Percentiles rank a stretch among this genome's conserved stretches.
These are phyloP conservation scores for Ptilodon capucinus DNA, from an alignment of 2,888 invertebrate species.

Conservation along the genomic window DNA sequence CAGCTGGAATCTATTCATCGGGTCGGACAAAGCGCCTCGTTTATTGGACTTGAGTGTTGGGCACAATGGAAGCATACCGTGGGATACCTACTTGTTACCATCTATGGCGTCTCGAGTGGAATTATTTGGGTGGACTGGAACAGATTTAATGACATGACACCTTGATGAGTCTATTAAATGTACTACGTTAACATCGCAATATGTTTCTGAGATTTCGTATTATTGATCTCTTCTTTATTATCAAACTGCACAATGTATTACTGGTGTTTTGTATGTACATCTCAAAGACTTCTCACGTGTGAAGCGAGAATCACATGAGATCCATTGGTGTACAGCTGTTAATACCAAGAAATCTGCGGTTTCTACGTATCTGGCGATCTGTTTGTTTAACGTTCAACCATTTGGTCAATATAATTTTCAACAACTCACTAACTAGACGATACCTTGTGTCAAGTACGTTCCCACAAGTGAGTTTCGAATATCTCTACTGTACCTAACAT, in stretches of 20 bases:
- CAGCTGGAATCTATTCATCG: conserved; percentile 28
- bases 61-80: conserved; percentile 16
- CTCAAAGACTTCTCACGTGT: not conserved
- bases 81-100: conserved; percentile 13
- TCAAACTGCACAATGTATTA: too few species aligned
- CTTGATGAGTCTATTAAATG: not conserved
- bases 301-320: conserved; percentile 17
- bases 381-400: conserved; percentile 25
- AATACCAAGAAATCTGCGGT: conserved; percentile 53
- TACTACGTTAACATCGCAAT: not conserved
- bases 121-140: conserved; percentile 16
- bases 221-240: too few species aligned
- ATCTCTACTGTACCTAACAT: too few species aligned
- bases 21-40: conserved; percentile 26
- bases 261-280: too few species aligned
- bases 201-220: not conserved
- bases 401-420: conserved; percentile 8
- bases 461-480: not conserved
- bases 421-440: not conserved
- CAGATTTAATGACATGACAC: not conserved
- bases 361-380: conserved; percentile 34
- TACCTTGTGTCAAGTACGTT: not conserved
- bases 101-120: conserved; percentile 13
- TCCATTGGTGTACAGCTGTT: conserved; percentile 24
- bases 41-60: conserved; percentile 21